Evolutionary conservation across 2,797 vertebrate species (phyloP).

Genomic region (Fistularia commersonii): DNA sequence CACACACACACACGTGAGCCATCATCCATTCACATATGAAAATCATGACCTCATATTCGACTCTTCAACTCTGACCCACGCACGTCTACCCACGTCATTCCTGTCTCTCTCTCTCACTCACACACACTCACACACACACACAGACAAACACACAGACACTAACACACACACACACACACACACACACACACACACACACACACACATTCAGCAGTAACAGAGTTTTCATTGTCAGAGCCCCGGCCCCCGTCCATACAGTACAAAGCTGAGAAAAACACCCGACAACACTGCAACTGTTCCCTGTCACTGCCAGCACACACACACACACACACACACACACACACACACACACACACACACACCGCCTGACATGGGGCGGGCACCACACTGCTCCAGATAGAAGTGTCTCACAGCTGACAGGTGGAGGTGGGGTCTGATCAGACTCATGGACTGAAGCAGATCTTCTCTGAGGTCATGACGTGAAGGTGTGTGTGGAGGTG

Average conservation of each 20-base stretch:
- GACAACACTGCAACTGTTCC: slow-evolving; percentile 18
- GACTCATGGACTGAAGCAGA: too few species aligned
- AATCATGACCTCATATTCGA: slow-evolving; percentile 23
- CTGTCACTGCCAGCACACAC: background rate
- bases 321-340: slow-evolving; percentile 12
- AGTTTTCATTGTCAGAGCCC: slow-evolving; percentile 52
- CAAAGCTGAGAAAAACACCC: slow-evolving; percentile 15
- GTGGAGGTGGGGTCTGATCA: too few species aligned
- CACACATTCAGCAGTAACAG: slow-evolving; percentile 1
- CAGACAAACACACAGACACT: slow-evolving; percentile 8
- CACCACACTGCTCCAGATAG: too few species aligned
- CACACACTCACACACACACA: slow-evolving; percentile 16
- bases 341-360: too few species aligned
- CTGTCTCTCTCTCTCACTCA: slow-evolving; percentile 3
- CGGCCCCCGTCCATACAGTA: slow-evolving; percentile 16
- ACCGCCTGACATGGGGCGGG: too few species aligned
- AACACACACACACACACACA: too few species aligned
- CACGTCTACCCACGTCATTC: slow-evolving; percentile 46
- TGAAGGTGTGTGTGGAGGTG: too few species aligned
- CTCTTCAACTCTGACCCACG: slow-evolving; percentile 56
- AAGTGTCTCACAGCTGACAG: too few species aligned
- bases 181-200: too few species aligned
- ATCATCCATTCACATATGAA: slow-evolving; percentile 11
- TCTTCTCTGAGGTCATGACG: too few species aligned
- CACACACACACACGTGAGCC: too few species aligned